A percentile compares a stretch with the other conserved stretches of the same genome.
Conservation (phyloP, 2,113 vertebrate genomes). For the Pagrus major region DNA sequence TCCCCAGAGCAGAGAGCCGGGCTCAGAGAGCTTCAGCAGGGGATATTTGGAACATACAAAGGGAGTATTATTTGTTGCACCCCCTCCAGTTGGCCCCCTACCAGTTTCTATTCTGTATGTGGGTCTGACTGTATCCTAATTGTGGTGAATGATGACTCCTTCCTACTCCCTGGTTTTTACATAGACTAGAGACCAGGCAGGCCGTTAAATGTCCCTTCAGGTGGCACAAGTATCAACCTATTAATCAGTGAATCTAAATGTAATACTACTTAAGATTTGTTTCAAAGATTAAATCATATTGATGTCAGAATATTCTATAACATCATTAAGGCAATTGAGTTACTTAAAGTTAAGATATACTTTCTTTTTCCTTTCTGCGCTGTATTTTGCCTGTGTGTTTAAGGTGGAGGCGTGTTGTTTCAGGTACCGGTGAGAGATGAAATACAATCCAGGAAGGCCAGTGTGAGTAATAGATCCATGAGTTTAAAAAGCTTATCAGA, state of each 20-base stretch:
- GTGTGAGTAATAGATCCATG: constrained; percentile 17
- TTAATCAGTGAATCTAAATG: neutral
- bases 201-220: neutral
- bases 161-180: constrained; percentile 29
- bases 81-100: constrained; percentile 62
- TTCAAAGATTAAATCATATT: neutral
- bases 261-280: neutral
- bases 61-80: constrained; percentile 80
- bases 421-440: constrained; percentile 17
- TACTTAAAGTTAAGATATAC: neutral
- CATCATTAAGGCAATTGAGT: neutral
- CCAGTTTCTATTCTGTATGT: constrained; percentile 69
- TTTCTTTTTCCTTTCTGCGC: neutral
- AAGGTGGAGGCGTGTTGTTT: constrained; percentile 16
- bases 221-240: neutral
- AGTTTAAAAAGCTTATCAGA: constrained; percentile 21
- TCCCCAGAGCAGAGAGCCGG: constrained; percentile 59
- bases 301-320: too few relatives aligned
- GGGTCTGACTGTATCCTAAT: constrained; percentile 62
- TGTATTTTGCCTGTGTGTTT: neutral
- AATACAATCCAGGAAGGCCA: constrained; percentile 23
- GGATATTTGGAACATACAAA: constrained; percentile 77
- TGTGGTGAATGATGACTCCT: constrained; percentile 65
- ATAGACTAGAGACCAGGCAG: neutral
- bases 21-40: constrained; percentile 66